phyloP scores from a whole-genome alignment of 2,113 vertebrate genomes.

The Sitta europaea region DNA sequence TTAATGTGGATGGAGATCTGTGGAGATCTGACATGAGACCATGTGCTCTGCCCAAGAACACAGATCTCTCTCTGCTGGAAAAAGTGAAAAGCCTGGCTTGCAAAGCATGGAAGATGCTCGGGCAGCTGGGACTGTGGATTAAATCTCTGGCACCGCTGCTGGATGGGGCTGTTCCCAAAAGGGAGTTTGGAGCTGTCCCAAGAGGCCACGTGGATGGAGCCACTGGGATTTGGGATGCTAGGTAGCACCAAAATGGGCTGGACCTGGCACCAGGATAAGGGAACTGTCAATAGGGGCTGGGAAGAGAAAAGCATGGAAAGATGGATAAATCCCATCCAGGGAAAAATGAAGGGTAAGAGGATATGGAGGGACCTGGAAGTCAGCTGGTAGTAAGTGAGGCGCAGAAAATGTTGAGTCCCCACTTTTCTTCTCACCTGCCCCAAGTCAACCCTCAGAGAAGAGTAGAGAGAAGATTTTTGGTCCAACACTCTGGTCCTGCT shows the following conservation, averaged over 20 bases:
- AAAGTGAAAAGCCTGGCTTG: neutral
- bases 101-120: rapidly evolving
- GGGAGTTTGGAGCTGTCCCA: neutral
- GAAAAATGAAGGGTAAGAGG: neutral
- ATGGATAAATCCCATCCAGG: neutral
- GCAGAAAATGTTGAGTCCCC: neutral
- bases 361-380: rapidly evolving
- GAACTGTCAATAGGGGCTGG: neutral
- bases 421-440: neutral
- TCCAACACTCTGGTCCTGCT: neutral
- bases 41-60: rapidly evolving
- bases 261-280: neutral
- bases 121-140: neutral
- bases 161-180: neutral
- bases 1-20: neutral
- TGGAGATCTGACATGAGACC: neutral
- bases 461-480: neutral
- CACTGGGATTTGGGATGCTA: neutral
- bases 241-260: neutral
- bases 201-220: neutral
- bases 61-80: neutral
- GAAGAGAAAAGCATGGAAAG: neutral
- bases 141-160: neutral
- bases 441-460: neutral
- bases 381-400: neutral